These are phyloP conservation scores for Drosophila cardini DNA, from an alignment of 1,140 invertebrate genomes.

Conservation along the genomic window DNA sequence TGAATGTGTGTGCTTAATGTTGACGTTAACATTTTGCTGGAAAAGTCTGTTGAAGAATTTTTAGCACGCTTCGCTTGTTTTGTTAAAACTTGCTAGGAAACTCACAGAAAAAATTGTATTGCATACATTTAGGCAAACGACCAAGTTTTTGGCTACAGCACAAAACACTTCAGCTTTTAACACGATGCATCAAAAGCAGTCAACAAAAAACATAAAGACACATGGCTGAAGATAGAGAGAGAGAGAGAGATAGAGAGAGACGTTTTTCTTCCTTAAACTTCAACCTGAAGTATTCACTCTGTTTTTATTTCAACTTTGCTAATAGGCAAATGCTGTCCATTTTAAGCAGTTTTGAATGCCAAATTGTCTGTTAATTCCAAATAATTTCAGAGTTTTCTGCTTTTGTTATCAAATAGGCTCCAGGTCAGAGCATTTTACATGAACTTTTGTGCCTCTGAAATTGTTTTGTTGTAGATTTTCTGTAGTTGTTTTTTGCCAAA, in stretches of 20 bases:
- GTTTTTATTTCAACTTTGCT: slow-evolving; percentile 11
- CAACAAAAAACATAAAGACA: background rate
- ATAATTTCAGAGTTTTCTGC: background rate
- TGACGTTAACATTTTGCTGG: slow-evolving; percentile 14
- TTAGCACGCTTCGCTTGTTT: slow-evolving; percentile 63
- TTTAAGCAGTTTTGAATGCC: background rate
- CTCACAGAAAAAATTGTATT: slow-evolving; percentile 51
- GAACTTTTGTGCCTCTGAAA: slow-evolving; percentile 60
- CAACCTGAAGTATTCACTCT: background rate
- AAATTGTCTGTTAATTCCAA: background rate
- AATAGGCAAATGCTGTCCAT: background rate
- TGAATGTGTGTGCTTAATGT: slow-evolving; percentile 52
- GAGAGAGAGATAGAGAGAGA: too few relatives aligned
- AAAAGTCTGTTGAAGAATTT: slow-evolving; percentile 50
- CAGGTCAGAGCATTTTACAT: slow-evolving; percentile 67
- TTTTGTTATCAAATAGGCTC: slow-evolving; percentile 46
- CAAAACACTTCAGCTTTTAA: slow-evolving; percentile 12
- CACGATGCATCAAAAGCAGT: slow-evolving; percentile 30
- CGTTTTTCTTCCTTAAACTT: background rate
- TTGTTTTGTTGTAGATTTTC: slow-evolving; percentile 42
- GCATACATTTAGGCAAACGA: slow-evolving; percentile 53
- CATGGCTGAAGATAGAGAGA: background rate
- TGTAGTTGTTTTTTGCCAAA: slow-evolving; percentile 30
- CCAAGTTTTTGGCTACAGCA: slow-evolving; percentile 38
- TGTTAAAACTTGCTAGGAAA: slow-evolving; percentile 38